Conservation (phyloP, 2,888 invertebrate genomes). For the Lasioglossum figueresi region DNA sequence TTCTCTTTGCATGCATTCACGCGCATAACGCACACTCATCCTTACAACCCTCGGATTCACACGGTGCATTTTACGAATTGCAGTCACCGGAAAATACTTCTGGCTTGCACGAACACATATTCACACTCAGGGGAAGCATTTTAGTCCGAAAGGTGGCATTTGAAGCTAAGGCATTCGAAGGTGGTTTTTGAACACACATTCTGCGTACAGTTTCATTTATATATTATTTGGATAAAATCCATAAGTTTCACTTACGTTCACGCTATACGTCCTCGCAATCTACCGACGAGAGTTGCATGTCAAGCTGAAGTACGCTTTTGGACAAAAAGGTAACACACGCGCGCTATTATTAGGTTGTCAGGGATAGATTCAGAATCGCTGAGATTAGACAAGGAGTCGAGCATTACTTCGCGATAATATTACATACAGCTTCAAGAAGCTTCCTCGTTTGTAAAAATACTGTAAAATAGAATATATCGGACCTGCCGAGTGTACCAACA, state of each 20-base stretch:
- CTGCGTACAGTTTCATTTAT: not conserved
- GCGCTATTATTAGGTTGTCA: constrained; percentile 10
- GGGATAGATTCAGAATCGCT: not conserved
- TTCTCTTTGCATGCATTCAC: not conserved
- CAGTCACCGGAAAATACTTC: not conserved
- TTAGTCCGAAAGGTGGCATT: not conserved
- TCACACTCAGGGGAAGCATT: not conserved
- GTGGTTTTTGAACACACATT: not conserved
- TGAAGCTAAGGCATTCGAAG: not conserved
- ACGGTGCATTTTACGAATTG: not conserved
- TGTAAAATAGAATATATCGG: not conserved
- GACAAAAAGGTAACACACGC: not conserved
- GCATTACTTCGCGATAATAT: not conserved
- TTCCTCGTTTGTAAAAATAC: not conserved
- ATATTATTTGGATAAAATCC: not conserved
- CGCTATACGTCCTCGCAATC: not conserved
- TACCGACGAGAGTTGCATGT: not conserved
- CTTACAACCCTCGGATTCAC: not conserved
- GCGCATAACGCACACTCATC: not conserved
- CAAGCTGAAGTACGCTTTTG: not conserved
- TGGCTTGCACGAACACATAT: not conserved
- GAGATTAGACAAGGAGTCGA: not conserved
- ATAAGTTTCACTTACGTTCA: not conserved
- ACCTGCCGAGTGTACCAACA: not conserved
- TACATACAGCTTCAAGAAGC: not conserved